Evolutionary conservation across 2,888 invertebrate species (phyloP).

Genomic region (Allacma fusca): DNA sequence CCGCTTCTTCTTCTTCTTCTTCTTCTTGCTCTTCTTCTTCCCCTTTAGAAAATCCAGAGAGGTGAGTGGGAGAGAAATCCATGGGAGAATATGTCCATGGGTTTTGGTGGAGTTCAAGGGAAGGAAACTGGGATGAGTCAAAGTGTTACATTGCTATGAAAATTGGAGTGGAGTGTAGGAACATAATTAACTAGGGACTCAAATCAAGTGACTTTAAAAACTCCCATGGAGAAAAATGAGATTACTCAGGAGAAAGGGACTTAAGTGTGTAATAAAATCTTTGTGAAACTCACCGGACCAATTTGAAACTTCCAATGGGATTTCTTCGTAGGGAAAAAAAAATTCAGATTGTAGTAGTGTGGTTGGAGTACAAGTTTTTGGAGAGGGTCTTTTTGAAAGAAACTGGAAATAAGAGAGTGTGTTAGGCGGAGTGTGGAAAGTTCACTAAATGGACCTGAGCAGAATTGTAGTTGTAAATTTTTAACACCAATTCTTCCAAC

Average conservation of each 20-base stretch:
- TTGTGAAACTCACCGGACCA: constrained; percentile 31
- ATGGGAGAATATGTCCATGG: too few relatives aligned
- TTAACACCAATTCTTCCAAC: neutral
- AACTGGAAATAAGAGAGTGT: too few relatives aligned
- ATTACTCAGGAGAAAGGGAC: constrained; percentile 24
- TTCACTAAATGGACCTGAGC: neutral
- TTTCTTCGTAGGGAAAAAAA: constrained; percentile 16
- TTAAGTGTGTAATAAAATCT: constrained; percentile 40
- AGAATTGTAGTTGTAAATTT: neutral
- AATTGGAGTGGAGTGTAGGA: neutral
- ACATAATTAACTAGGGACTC: neutral
- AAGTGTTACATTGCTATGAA: neutral
- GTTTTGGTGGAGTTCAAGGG: too few relatives aligned
- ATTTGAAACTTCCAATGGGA: constrained; percentile 22
- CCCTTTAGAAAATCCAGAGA: too few relatives aligned
- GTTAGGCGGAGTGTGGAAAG: neutral
- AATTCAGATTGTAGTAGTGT: constrained; percentile 1
- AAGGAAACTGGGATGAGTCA: too few relatives aligned
- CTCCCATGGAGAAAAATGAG: constrained; percentile 27
- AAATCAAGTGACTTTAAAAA: constrained; percentile 17
- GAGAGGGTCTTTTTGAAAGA: too few relatives aligned
- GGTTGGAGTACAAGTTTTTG: neutral
- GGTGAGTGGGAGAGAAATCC: too few relatives aligned
- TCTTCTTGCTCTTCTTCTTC: too few relatives aligned
- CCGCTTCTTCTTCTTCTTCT: too few relatives aligned